phyloP scores from a whole-genome alignment of 2,888 invertebrate species.

The Lasioglossum malachurum region DNA sequence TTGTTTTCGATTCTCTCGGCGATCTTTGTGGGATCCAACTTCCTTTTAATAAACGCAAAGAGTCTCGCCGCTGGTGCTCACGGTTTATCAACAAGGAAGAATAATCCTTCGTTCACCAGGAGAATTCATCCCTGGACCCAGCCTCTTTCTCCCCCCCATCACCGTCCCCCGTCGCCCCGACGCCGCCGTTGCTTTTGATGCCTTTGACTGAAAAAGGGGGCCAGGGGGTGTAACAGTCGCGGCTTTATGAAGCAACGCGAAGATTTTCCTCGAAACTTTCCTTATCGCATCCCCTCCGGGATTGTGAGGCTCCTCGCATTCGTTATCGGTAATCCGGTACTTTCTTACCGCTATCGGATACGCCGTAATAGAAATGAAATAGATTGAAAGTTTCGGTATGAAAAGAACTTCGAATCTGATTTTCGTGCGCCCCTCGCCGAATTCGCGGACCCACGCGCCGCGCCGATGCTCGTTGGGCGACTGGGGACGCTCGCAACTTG shows the following conservation, averaged over 20 bases:
- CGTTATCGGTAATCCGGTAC: slow-evolving; percentile 34
- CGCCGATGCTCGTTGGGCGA: not conserved
- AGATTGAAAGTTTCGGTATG: slow-evolving; percentile 14
- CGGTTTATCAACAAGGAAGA: slow-evolving; percentile 49
- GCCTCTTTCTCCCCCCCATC: not conserved
- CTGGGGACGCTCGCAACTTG: not conserved
- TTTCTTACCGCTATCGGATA: slow-evolving; percentile 11
- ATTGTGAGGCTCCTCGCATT: slow-evolving; percentile 18
- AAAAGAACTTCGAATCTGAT: slow-evolving; percentile 6
- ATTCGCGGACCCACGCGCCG: not conserved
- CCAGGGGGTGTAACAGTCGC: slow-evolving; percentile 19
- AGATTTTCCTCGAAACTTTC: slow-evolving; percentile 42
- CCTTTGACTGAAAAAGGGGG: slow-evolving; percentile 29
- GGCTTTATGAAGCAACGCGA: slow-evolving; percentile 33
- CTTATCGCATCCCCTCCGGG: slow-evolving; percentile 2
- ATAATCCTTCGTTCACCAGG: slow-evolving; percentile 62
- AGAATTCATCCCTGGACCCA: slow-evolving; percentile 32
- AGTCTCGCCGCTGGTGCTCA: slow-evolving; percentile 12
- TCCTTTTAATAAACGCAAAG: slow-evolving; percentile 62
- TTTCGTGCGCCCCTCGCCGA: not conserved
- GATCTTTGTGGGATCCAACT: slow-evolving; percentile 62
- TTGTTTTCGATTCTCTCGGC: slow-evolving; percentile 50
- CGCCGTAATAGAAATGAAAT: slow-evolving; percentile 22
- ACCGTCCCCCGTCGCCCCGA: not conserved
- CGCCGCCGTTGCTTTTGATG: not conserved